phyloP scores from a whole-genome alignment of 2,113 vertebrate genomes.

The Pangasianodon hypophthalmus region DNA sequence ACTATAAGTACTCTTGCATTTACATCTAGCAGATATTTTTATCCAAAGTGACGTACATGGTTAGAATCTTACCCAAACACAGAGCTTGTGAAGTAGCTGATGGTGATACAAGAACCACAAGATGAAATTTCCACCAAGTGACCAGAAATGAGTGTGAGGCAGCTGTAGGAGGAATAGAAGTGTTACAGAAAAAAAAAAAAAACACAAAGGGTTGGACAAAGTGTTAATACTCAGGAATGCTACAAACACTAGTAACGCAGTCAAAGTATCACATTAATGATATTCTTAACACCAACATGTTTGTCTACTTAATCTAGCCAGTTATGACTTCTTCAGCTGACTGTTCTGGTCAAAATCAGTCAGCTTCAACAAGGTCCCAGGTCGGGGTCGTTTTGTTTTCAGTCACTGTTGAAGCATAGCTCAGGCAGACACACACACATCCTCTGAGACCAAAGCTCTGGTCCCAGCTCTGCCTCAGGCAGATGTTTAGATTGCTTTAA shows the following conservation, averaged over 20 bases:
- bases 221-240: neutral
- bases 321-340: neutral
- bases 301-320: neutral
- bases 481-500: constrained; percentile 44
- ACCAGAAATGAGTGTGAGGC: neutral
- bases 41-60: neutral
- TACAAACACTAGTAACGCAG: neutral
- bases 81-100: neutral
- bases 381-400: constrained; percentile 16
- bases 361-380: constrained; percentile 17
- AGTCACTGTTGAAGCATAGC: constrained; percentile 9
- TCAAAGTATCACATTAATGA: too few relatives aligned
- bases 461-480: constrained; percentile 35
- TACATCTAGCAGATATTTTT: neutral
- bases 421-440: constrained; percentile 18
- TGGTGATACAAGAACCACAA: neutral
- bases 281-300: neutral
- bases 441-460: constrained; percentile 12
- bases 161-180: neutral
- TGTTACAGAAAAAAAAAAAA: neutral
- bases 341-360: neutral
- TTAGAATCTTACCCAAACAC: neutral
- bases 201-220: neutral
- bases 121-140: neutral
- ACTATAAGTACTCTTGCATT: neutral